phyloP scores from a whole-genome alignment of 64 coral and sea anemone genomes.

The Stichodactyla helianthus region DNA sequence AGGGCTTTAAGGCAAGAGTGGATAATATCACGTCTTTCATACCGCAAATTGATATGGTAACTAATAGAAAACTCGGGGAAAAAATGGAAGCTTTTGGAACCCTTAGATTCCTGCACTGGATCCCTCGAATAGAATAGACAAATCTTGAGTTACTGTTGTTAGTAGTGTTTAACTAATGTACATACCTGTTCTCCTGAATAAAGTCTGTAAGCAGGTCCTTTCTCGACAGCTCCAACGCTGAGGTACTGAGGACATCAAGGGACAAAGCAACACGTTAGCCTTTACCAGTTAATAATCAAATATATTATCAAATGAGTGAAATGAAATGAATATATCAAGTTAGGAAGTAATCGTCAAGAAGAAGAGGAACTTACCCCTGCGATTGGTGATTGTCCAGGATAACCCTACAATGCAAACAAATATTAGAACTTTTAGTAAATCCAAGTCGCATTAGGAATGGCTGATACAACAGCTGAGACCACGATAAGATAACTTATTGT shows the following conservation, averaged over 20 bases:
- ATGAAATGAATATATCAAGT: neutral
- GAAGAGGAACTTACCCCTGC: conserved; percentile 31
- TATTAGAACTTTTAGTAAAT: neutral
- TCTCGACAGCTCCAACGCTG: conserved; percentile 34
- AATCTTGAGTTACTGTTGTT: no score
- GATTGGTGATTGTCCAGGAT: conserved; percentile 33
- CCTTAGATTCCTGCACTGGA: no score
- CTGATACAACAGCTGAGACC: no score
- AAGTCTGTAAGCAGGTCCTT: conserved; percentile 41
- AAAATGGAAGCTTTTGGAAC: no score
- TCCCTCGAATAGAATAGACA: no score
- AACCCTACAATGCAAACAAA: conserved; percentile 22
- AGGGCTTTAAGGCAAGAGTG: no score
- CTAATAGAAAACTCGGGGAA: no score
- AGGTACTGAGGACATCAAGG: conserved; percentile 25
- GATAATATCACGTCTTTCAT: no score
- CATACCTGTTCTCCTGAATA: conserved; percentile 48
- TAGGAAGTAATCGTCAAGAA: neutral
- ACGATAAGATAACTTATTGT: no score
- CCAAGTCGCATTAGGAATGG: neutral
- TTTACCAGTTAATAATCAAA: no score
- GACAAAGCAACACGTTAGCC: neutral
- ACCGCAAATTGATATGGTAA: no score
- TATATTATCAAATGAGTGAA: no score
- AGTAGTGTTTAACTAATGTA: neutral